Evolutionary conservation across 1,140 invertebrate genomes (phyloP), one percentile per base, ranked within the genome.

Genomic region (Drosophila santomea): DNA sequence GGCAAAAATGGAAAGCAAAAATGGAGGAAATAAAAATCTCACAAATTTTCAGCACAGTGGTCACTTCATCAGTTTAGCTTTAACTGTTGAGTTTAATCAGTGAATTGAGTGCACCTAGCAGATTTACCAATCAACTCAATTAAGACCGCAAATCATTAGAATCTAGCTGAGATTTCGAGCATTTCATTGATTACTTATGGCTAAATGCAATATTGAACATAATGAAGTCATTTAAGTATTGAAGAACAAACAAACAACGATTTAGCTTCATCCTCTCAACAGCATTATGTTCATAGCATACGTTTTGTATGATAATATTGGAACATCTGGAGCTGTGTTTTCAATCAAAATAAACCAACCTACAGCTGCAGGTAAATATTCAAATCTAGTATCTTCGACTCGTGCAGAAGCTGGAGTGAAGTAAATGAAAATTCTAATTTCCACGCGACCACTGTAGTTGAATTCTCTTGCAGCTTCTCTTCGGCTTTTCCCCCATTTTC

Each of bases 1-100:
- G 25, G 12, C n/a, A 64, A 64, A 64, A 51, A 66, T 12, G 5
- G 15, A 14, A 11, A 4, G 6, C 10, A 2, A 36, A 51, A 51
- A 36, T 38, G 44, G 14, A 67, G 78, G 67, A 88, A 88, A 79
- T 79, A 75, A 86, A 86, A 89, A 67, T 63, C 75, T 60, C 66
- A 79, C 75, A 54, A 69, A 82, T 68, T 83, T 66, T 48, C 45
- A 52, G 61, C 20, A 73, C 73, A 74, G 59, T 75, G 73, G 71
- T 64, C 28, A 25, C 23, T 43, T 20, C 25, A 43, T 32, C 25
- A 43, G 52, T 23, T 41, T 58, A 25, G 14, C 28, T 59, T 43
- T 59, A 32, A 41, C 59, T 4, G 17, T 17, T 17, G 17, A 17
- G 1, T 17, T 17, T 17, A 17, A 0, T 20, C 54, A 32, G 43